Conservation (phyloP, 92 coral and sea anemone species). For the Zoanthus gigantus region DNA sequence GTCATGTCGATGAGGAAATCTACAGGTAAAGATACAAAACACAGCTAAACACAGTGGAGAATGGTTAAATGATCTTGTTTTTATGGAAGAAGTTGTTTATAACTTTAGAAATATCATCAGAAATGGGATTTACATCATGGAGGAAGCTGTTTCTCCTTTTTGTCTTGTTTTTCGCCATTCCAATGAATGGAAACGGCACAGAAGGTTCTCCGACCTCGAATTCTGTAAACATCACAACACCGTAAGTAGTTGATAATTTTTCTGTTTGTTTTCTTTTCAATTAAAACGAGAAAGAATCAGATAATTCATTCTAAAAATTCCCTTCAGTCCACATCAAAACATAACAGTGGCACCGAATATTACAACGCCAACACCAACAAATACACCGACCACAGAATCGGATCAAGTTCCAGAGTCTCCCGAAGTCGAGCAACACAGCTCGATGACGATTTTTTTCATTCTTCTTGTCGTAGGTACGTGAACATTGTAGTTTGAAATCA, state of each 20-base stretch:
- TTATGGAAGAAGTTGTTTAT: not conserved
- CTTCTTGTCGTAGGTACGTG: constrained; percentile 95
- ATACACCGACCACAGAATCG: constrained; percentile 59
- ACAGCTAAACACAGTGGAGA: not conserved
- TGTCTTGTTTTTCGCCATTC: constrained; percentile 17
- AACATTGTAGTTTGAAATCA: not conserved
- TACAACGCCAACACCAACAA: constrained; percentile 60
- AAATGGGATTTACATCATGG: constrained; percentile 19
- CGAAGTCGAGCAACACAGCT: constrained; percentile 97
- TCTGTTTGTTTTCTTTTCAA: not conserved
- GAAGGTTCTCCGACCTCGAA: not conserved
- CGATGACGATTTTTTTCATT: constrained; percentile 97
- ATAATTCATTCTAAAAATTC: constrained; percentile 11
- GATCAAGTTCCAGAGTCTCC: constrained; percentile 90
- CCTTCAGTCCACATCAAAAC: constrained; percentile 35
- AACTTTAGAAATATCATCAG: not conserved
- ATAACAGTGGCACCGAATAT: constrained; percentile 56
- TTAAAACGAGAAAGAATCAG: not conserved
- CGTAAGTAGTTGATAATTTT: constrained; percentile 13
- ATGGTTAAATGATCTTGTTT: not conserved
- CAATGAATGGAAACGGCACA: not conserved
- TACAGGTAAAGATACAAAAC: constrained; percentile 7
- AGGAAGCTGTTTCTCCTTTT: not conserved
- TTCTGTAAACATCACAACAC: constrained; percentile 9
- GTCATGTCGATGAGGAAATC: constrained; percentile 51